Base-by-base conservation (phyloP, 2,113 vertebrate genomes). In the Thamnophis sirtalis region DNA sequence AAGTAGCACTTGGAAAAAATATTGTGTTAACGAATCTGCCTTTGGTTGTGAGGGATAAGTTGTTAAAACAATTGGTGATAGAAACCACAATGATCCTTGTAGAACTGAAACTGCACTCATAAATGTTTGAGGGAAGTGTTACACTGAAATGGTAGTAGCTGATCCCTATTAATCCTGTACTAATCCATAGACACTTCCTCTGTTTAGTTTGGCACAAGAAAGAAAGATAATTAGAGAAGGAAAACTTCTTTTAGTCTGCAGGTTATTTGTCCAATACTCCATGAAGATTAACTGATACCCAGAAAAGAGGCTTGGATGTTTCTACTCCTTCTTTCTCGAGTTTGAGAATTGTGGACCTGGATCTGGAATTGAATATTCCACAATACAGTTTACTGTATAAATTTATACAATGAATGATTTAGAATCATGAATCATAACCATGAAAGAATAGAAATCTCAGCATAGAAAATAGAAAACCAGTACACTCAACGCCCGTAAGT, bases 171-270 rank as follows among this genome's bases (percentile, higher is more conserved):
- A 90, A 92, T 90, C 89, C 89, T 50, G 33, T 58, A 73, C 73
- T 93, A 85, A 86, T 86, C 91, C 90, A 54, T 87, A 73, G 90
- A 48, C 87, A 73, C 93, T 95, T 96, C 89, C 84, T 93, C 6
- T 89, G 90, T 92, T 89, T 15, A 90, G 15, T 87, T 51, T 89
- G 90, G 93, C n/a, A 80, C 33, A 43, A 80, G 73, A 43, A 38
- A 38, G n/a, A 80, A 80, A 21, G 17, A 43, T 43, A 38, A 80
- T 80, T 80, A 80, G 3, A 3, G 68, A 73, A 73, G n/a, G 68
- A 38, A 73, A 19, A 38, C 68, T 38, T 80, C 3, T 43, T 80
- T 43, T 80, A 80, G 33, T 9, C 73, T 80, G 33, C 33, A 80
- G 38, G 33, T 80, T 80, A 80, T 80, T 80, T 1, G 6, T 38